Conservation (phyloP, 2,113 vertebrate species). For the Erythrocercus mccallii region DNA sequence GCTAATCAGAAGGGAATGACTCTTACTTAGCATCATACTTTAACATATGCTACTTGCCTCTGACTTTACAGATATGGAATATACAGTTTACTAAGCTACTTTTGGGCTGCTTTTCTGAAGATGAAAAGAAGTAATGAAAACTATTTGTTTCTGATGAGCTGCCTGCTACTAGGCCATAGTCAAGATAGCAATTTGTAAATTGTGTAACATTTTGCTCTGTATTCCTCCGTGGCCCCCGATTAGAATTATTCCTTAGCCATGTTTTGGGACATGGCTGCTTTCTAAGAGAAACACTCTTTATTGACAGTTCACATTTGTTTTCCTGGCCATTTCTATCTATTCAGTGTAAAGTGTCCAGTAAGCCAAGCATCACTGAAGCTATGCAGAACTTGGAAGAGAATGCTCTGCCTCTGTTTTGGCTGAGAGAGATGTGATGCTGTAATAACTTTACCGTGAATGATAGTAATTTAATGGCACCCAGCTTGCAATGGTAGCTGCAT, state of each 20-base stretch:
- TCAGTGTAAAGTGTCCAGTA: not conserved
- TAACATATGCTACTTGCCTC: not conserved
- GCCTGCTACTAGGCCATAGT: not conserved
- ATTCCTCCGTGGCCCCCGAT: rapidly evolving
- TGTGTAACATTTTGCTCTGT: not conserved
- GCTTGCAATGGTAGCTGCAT: not conserved
- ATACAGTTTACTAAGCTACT: not conserved
- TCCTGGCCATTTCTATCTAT: not conserved
- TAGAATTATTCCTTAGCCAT: not conserved
- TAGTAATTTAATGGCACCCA: not conserved
- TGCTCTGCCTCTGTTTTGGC: not conserved
- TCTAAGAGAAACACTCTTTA: not conserved
- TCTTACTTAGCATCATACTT: not conserved
- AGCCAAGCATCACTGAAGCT: not conserved
- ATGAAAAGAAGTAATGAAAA: not conserved
- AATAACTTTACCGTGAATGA: not conserved
- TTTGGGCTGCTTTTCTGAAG: not conserved
- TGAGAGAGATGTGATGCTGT: not conserved
- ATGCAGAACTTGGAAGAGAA: not conserved
- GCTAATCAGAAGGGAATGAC: not conserved
- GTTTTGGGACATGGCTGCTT: not conserved
- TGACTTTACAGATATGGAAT: not conserved
- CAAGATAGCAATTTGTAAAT: not conserved
- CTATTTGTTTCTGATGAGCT: not conserved
- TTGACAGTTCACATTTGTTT: not conserved